A percentile compares a stretch with the other conserved stretches of the same genome.
Evolutionary conservation across 2,797 vertebrate species (phyloP).

Genomic region (Acanthurus lineatus): DNA sequence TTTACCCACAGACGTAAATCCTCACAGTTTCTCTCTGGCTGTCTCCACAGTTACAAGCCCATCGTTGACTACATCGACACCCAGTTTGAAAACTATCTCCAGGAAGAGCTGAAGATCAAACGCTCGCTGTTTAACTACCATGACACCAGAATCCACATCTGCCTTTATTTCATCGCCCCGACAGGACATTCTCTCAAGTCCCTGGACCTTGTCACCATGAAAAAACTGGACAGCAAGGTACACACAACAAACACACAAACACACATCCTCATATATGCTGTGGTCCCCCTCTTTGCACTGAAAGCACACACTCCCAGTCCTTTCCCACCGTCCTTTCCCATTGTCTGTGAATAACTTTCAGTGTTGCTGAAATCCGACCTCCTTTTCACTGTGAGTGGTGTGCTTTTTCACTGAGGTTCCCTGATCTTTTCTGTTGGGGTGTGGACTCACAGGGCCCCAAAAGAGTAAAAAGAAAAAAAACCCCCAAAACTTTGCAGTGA

Average conservation of each 20-base stretch:
- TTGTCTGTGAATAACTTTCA: constrained; percentile 53
- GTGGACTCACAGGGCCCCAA: constrained; percentile 27
- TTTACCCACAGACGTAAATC: constrained; percentile 21
- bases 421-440: constrained; percentile 37
- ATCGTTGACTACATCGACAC: constrained; percentile 99
- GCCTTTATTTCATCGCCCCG: constrained; percentile 98
- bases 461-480: constrained; percentile 8
- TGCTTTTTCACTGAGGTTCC: constrained; percentile 50
- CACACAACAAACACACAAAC: constrained; percentile 1
- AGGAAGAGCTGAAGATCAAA: constrained; percentile 98
- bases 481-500: constrained; percentile 9
- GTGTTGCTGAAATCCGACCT: constrained; percentile 53
- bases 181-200: constrained; percentile 98
- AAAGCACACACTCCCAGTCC: constrained; percentile 6
- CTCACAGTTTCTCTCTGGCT: constrained; percentile 38
- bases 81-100: constrained; percentile 98
- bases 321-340: not conserved
- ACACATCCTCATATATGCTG: not conserved
- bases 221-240: constrained; percentile 99
- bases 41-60: constrained; percentile 94
- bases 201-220: constrained; percentile 98
- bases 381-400: constrained; percentile 30
- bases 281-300: constrained; percentile 23
- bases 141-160: constrained; percentile 97
- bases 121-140: constrained; percentile 97